These are phyloP conservation scores for Sepiola atlantica DNA, from an alignment of 2,888 invertebrate genomes.

Conservation along the genomic window DNA sequence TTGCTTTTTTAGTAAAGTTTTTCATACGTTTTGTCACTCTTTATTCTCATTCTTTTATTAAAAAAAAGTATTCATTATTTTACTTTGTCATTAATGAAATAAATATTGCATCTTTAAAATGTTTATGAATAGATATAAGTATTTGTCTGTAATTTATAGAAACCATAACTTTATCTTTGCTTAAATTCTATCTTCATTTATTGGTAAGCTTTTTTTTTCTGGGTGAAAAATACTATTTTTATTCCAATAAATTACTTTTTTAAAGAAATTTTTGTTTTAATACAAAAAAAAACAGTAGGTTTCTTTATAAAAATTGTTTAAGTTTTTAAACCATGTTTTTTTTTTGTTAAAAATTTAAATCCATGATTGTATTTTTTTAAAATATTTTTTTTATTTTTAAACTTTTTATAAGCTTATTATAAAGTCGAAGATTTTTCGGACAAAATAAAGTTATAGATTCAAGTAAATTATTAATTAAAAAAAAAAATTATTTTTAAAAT, in stretches of 20 bases:
- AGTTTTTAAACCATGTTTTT: no score
- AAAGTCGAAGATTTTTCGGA: background rate
- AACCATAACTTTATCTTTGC: no score
- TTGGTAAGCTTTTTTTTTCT: background rate
- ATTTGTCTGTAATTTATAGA: background rate
- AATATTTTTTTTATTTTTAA: no score
- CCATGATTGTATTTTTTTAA: no score
- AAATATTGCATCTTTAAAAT: conserved; percentile 20
- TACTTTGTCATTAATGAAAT: background rate
- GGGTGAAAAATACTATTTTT: no score
- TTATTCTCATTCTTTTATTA: background rate
- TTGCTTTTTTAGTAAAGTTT: background rate
- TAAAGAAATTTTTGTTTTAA: no score
- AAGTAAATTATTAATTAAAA: background rate
- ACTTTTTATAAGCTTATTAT: no score
- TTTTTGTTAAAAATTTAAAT: no score
- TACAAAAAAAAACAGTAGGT: no score
- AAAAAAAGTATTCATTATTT: background rate
- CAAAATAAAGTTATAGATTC: background rate
- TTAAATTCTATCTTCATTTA: background rate
- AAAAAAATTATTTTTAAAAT: no score
- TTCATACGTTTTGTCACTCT: background rate
- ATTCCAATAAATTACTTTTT: no score
- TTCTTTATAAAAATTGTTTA: no score
- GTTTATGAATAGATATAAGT: background rate